A percentile compares a stretch with the other conserved stretches of the same genome.
These are phyloP conservation scores for Cercopithecus mona DNA, from an alignment of 2,113 vertebrate species.

Conservation along the genomic window DNA sequence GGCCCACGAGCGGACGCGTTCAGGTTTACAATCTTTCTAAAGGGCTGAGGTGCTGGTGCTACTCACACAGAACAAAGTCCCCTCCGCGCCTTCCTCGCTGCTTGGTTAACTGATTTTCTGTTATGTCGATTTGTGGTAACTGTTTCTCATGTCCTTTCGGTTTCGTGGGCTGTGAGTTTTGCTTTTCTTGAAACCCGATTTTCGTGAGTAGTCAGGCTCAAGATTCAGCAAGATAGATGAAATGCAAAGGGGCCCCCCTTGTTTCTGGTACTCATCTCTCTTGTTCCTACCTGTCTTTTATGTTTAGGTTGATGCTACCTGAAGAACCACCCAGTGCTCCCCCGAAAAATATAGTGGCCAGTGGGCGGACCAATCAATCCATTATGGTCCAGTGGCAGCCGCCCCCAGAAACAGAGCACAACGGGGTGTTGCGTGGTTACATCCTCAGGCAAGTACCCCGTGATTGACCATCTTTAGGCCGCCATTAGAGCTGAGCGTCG, in stretches of 20 bases:
- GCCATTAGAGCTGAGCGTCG: rapidly evolving
- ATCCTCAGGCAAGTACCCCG: constrained; percentile 88
- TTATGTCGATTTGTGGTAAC: constrained; percentile 77
- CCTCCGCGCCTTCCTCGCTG: constrained; percentile 64
- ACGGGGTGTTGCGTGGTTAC: constrained; percentile 94
- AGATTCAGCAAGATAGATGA: background rate
- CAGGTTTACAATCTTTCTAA: constrained; percentile 64
- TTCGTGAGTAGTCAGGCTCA: constrained; percentile 22
- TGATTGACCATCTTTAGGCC: rapidly evolving
- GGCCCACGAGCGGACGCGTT: constrained; percentile 58
- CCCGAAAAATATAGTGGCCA: constrained; percentile 97
- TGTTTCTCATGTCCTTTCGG: constrained; percentile 62
- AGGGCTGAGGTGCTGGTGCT: constrained; percentile 53
- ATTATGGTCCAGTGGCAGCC: constrained; percentile 99
- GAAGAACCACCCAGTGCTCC: constrained; percentile 96
- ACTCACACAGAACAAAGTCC: constrained; percentile 71
- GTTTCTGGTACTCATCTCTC: background rate
- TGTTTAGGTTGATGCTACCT: constrained; percentile 91
- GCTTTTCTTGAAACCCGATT: constrained; percentile 38
- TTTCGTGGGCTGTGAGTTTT: constrained; percentile 51
- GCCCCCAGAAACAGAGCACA: constrained; percentile 94
- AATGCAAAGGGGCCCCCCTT: background rate
- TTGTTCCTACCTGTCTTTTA: background rate
- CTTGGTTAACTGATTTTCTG: constrained; percentile 77
- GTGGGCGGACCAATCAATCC: constrained; percentile 97